phyloP scores from a whole-genome alignment of 2,113 vertebrate species.

The Chaenogobius annularis region DNA sequence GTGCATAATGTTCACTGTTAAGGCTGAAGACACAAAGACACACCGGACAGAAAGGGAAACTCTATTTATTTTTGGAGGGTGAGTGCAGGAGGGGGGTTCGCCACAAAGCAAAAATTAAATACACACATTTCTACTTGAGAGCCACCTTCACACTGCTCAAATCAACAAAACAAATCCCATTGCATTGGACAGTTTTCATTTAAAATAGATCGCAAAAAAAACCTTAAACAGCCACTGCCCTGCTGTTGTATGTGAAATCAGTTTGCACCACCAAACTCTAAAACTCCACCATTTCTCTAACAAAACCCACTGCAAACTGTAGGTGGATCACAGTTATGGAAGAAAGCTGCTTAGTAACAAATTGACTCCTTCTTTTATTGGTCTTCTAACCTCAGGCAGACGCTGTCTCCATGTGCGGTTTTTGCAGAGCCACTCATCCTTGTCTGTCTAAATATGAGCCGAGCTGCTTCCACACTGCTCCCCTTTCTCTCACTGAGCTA shows the following conservation, averaged over 20 bases:
- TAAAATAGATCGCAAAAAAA: conserved; percentile 12
- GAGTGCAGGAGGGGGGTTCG: neutral
- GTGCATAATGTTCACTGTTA: neutral
- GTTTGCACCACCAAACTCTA: neutral
- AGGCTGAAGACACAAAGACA: neutral
- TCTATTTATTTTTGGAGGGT: conserved; percentile 1
- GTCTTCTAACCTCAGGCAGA: conserved; percentile 52
- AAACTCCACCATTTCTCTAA: conserved; percentile 42
- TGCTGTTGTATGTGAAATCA: neutral
- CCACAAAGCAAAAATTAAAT: conserved; percentile 3
- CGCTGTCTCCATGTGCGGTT: conserved; percentile 51
- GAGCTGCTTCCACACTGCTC: conserved; percentile 26
- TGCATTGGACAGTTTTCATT: neutral
- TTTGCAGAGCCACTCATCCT: conserved; percentile 42
- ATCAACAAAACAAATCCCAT: neutral
- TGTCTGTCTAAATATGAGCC: conserved; percentile 56
- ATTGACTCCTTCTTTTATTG: conserved; percentile 61
- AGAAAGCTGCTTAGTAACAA: conserved; percentile 40
- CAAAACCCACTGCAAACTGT: conserved; percentile 15
- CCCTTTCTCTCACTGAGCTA: conserved; percentile 25
- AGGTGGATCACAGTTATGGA: conserved; percentile 30
- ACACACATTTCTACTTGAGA: neutral
- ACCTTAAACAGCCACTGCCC: neutral
- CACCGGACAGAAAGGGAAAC: neutral
- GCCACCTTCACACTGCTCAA: neutral